phyloP scores from a whole-genome alignment of 2,113 vertebrate genomes.

The Benitochromis conjunctus region DNA sequence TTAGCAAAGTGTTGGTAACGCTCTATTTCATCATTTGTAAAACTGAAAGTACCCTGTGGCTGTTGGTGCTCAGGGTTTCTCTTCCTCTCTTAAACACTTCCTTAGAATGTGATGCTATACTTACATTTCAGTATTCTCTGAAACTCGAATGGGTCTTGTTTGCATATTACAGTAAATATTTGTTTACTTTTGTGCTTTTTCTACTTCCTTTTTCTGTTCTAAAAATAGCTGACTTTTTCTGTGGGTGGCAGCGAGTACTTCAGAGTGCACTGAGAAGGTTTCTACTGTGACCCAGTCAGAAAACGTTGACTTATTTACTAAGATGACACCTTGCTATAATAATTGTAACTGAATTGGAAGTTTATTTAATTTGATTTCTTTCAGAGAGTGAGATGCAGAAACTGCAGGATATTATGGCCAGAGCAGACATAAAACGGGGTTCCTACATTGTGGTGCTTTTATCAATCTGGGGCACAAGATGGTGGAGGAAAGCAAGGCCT shows the following conservation, averaged over 20 bases:
- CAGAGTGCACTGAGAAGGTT: neutral
- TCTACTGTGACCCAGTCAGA: neutral
- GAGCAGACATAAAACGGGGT: neutral
- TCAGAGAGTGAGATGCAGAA: neutral
- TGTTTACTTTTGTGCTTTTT: neutral
- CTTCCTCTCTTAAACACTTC: neutral
- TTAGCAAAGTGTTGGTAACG: neutral
- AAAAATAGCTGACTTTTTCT: neutral
- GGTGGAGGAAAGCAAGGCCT: neutral
- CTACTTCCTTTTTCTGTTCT: rapidly evolving
- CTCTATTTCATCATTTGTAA: neutral
- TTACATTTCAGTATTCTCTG: neutral
- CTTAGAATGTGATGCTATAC: neutral
- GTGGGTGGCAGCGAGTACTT: neutral
- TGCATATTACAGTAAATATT: neutral
- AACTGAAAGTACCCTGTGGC: neutral
- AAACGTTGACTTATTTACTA: neutral
- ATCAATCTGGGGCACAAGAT: neutral
- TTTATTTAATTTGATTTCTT: neutral
- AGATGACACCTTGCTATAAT: neutral
- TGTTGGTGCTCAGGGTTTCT: neutral
- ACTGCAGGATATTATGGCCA: neutral
- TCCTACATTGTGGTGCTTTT: neutral
- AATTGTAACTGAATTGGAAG: neutral
- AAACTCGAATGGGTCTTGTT: neutral